Evolutionary conservation across 2,797 vertebrate species (phyloP).

Genomic region (Darevskia nairensis): DNA sequence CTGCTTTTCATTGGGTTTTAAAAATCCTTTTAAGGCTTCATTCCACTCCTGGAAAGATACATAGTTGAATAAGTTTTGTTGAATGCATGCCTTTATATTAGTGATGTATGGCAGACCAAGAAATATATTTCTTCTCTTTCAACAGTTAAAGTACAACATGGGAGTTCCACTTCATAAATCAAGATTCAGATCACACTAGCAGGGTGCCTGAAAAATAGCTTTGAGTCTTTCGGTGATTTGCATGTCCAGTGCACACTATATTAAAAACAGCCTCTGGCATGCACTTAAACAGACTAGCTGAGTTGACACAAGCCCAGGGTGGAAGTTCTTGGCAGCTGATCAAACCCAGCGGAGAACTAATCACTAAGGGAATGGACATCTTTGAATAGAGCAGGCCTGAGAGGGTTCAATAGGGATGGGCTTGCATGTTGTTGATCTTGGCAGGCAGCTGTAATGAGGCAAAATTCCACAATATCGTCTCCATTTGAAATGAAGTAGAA

Average conservation of each 20-base stretch:
- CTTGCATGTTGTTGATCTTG: background rate
- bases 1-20: background rate
- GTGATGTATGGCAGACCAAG: conserved; percentile 24
- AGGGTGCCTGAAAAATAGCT: conserved; percentile 14
- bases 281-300: background rate
- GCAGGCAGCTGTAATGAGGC: background rate
- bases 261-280: conserved; percentile 39
- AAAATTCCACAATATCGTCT: conserved; percentile 28
- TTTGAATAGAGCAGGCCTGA: background rate
- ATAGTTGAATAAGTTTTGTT: background rate
- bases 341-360: background rate
- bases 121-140: background rate
- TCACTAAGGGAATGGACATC: background rate
- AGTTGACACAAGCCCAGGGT: accelerated
- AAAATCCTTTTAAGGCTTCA: background rate
- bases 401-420: background rate
- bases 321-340: conserved; percentile 35
- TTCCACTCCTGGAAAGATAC: background rate
- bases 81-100: background rate
- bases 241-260: background rate
- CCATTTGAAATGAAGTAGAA: conserved; percentile 12
- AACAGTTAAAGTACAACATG: background rate
- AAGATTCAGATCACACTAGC: conserved; percentile 32
- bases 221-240: conserved; percentile 8
- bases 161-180: conserved; percentile 13